Evolutionary conservation across 2,113 vertebrate species (phyloP).

Genomic region (Carollia perspicillata): DNA sequence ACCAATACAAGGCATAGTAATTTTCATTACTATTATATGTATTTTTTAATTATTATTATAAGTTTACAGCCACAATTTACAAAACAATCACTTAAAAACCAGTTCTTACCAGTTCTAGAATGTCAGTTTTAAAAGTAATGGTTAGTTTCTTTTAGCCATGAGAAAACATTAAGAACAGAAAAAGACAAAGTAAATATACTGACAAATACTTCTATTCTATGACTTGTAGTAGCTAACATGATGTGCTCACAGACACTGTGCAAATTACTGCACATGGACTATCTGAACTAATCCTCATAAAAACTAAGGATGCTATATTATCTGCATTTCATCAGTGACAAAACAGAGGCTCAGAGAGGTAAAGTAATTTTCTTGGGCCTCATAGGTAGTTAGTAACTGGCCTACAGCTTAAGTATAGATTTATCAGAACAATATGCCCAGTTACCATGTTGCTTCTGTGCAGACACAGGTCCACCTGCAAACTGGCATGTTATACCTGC

Average conservation of each 20-base stretch:
- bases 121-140: neutral
- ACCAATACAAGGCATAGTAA: constrained; percentile 18
- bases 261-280: neutral
- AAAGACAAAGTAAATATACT: constrained; percentile 15
- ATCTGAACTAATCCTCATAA: neutral
- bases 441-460: neutral
- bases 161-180: constrained; percentile 1
- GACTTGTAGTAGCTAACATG: neutral
- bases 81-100: neutral
- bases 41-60: neutral
- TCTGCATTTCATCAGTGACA: neutral
- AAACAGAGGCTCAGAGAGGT: neutral
- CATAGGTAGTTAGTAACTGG: neutral
- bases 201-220: neutral
- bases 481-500: neutral
- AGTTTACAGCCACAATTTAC: neutral
- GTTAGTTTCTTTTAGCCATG: constrained; percentile 20
- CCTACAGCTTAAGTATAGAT: neutral
- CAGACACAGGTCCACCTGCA: neutral
- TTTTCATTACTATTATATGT: neutral
- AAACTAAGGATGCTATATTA: neutral
- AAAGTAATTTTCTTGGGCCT: neutral
- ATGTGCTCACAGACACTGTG: neutral
- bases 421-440: neutral
- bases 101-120: neutral